phyloP scores from a whole-genome alignment of 1,140 invertebrate genomes.

The Chelonus insularis region DNA sequence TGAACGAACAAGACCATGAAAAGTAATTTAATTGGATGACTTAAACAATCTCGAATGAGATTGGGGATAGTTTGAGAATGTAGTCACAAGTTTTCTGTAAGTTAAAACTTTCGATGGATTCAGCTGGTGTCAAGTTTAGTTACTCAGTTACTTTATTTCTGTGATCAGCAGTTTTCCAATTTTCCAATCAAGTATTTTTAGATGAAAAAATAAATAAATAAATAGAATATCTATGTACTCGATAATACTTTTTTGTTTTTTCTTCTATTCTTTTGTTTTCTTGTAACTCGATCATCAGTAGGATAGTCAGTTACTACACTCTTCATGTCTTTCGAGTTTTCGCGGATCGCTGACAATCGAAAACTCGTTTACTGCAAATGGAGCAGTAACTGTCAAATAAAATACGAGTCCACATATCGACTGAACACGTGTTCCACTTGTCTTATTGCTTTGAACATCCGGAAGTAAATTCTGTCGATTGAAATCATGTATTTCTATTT shows the following conservation, averaged over 20 bases:
- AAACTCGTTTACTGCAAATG: constrained; percentile 17
- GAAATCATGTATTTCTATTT: no score
- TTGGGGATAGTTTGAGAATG: not conserved
- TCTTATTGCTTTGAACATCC: not conserved
- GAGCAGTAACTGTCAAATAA: constrained; percentile 20
- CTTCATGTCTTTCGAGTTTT: constrained; percentile 5
- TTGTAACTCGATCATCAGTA: constrained; percentile 1
- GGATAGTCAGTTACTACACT: not conserved
- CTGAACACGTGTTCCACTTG: not conserved
- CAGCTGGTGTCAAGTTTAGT: not conserved
- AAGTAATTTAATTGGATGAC: constrained; percentile 4
- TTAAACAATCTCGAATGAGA: not conserved
- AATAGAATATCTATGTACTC: not conserved
- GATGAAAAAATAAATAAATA: no score
- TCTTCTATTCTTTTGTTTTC: not conserved
- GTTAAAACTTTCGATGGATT: not conserved
- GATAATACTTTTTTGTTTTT: no score
- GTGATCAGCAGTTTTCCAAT: no score
- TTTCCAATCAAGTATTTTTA: no score
- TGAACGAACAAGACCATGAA: not conserved
- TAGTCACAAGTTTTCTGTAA: constrained; percentile 5
- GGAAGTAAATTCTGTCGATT: not conserved
- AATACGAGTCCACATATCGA: not conserved
- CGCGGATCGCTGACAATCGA: constrained; percentile 11
- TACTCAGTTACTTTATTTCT: no score